Percentiles rank a stretch among this genome's conserved stretches.
Conservation (phyloP, 2,113 vertebrate species). For the Cyprinus carpio region DNA sequence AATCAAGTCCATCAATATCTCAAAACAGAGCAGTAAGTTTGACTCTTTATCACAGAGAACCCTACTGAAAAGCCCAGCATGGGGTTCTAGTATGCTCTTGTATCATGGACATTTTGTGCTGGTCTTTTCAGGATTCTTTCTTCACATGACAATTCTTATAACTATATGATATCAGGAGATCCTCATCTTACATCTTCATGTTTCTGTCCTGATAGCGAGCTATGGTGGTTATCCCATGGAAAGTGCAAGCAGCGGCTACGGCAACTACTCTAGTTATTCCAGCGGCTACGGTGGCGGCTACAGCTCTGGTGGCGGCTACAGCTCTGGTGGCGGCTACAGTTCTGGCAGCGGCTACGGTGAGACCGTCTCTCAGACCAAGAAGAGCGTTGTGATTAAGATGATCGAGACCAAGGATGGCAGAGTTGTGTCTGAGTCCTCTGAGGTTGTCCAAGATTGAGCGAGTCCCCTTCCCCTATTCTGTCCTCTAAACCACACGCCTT, state of each 20-base stretch:
- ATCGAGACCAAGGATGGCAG: conserved; percentile 88
- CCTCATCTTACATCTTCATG: background rate
- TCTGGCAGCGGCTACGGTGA: conserved; percentile 46
- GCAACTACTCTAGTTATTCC: conserved; percentile 66
- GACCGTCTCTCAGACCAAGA: conserved; percentile 72
- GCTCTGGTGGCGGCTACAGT: conserved; percentile 46
- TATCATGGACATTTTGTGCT: too few relatives aligned
- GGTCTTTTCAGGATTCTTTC: too few relatives aligned
- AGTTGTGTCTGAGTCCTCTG: conserved; percentile 86
- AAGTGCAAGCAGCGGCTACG: conserved; percentile 61
- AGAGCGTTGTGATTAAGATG: conserved; percentile 89
- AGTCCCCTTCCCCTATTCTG: conserved; percentile 45
- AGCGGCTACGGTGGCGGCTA: conserved; percentile 29
- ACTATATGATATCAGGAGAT: background rate
- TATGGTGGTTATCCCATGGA: conserved; percentile 70
- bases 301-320: conserved; percentile 38
- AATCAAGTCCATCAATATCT: conserved; percentile 79
- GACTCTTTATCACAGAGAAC: too few relatives aligned
- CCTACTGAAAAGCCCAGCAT: too few relatives aligned
- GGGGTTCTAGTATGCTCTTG: too few relatives aligned
- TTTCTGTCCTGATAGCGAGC: conserved; percentile 64
- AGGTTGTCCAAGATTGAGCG: conserved; percentile 80
- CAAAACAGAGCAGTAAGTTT: conserved; percentile 80
- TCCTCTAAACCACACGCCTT: conserved; percentile 55
- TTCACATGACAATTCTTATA: background rate